phyloP scores from a whole-genome alignment of 2,888 invertebrate species.

The Malachius bipustulatus region DNA sequence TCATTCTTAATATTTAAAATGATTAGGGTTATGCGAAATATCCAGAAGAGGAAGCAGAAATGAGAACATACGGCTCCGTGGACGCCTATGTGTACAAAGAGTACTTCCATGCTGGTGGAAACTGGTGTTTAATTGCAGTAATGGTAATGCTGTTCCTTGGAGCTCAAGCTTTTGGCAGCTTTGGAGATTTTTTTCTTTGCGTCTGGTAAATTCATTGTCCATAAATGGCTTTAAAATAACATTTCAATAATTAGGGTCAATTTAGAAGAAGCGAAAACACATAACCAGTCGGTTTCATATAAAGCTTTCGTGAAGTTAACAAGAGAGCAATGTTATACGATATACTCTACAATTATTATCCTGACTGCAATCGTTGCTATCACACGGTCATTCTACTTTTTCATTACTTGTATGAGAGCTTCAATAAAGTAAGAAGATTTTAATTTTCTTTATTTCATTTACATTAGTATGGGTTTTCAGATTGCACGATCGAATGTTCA shows the following conservation, averaged over 20 bases:
- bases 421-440: conserved; percentile 37
- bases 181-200: conserved; percentile 32
- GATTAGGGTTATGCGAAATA: too few species aligned
- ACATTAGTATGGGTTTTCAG: too few species aligned
- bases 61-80: conserved; percentile 43
- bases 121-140: conserved; percentile 38
- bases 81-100: conserved; percentile 39
- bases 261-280: conserved; percentile 23
- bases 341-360: conserved; percentile 35
- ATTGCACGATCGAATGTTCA: conserved; percentile 66
- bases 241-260: conserved; percentile 23
- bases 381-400: conserved; percentile 41
- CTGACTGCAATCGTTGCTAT: conserved; percentile 36
- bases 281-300: conserved; percentile 14
- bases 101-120: conserved; percentile 48
- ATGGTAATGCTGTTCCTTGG: conserved; percentile 41
- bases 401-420: conserved; percentile 50
- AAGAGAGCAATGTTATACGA: conserved; percentile 31
- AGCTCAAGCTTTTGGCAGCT: conserved; percentile 38
- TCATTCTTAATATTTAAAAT: too few species aligned
- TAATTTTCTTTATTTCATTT: too few species aligned
- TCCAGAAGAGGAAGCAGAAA: conserved; percentile 38
- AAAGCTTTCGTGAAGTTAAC: conserved; percentile 20
- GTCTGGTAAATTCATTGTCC: conserved; percentile 28
- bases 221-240: too few species aligned